Evolutionary conservation across 2,888 invertebrate species (phyloP), one percentile per base, ranked within the genome.

Genomic region (Argyresthia goedartella): DNA sequence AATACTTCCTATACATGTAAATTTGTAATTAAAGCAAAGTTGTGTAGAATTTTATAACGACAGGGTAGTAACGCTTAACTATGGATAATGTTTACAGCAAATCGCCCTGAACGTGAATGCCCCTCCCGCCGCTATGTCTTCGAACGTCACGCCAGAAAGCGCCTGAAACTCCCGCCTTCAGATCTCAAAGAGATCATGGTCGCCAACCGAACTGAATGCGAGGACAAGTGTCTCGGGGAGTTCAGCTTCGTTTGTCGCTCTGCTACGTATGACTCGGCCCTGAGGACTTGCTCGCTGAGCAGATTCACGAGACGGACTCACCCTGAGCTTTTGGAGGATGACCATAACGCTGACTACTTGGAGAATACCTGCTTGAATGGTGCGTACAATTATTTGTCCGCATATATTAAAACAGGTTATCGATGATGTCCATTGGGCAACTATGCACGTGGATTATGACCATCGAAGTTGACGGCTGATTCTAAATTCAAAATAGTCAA

Each of bases 351-450:
- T 0, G 96, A 96, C 72, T 96, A 96, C 74, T 85, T 96, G 66
- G 96, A 96, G 86, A 96, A 96, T 67, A 95, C 95, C 49, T 96
- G 96, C 71, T 81, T 96, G 10, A 95, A 94, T 68, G 93, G 96
- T 95, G 87, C 73, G 50, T 44, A 9, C 13, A 3, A 2, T 35
- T 51, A 34, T 44, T 33, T 11, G 39, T 8, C 2, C 3, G 25
- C 6, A 25, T 25, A 25, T 6, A 25, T 4, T 25, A 25, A 25
- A 25, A 25, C n/a, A n/a, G n/a, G n/a, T n/a, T n/a, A 25, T 25
- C 6, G 25, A 2, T 25, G 25, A 6, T 25, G 25, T 25, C 25
- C 3, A 25, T 25, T 25, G 25, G 6, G 25, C 2, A 25, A 25
- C 25, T 25, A 25, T 25, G 25, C 25, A 25, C 3, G 25, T 25